phyloP scores from a whole-genome alignment of 2,113 vertebrate species.

The Micronycteris hirsuta region DNA sequence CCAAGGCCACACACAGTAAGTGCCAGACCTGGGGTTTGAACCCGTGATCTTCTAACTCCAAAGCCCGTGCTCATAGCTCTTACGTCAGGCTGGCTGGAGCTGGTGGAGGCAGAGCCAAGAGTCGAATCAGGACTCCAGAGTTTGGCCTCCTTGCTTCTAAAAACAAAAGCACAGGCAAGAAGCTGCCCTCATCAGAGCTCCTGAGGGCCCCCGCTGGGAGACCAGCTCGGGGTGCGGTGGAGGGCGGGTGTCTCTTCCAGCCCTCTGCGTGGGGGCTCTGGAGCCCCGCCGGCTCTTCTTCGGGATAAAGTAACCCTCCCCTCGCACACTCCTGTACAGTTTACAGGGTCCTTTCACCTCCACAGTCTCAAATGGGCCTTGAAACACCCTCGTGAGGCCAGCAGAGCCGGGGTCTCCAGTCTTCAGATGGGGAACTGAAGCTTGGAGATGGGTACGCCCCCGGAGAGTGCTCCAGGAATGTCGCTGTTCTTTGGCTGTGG shows the following conservation, averaged over 20 bases:
- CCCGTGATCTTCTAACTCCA: not conserved
- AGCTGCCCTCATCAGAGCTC: not conserved
- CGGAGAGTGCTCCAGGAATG: not conserved
- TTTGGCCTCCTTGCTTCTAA: not conserved
- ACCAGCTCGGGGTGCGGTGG: not conserved
- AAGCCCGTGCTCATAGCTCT: not conserved
- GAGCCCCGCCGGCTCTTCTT: not conserved
- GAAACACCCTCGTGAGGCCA: rapidly evolving
- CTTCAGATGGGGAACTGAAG: not conserved
- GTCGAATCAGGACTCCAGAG: not conserved
- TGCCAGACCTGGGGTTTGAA: not conserved
- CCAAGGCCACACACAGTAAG: not conserved
- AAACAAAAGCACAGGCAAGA: not conserved
- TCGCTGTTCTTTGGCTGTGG: not conserved
- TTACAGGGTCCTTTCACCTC: not conserved
- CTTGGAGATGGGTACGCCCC: no score
- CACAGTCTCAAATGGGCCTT: not conserved
- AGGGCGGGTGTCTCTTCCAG: not conserved
- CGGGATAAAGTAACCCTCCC: not conserved
- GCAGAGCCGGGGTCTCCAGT: not conserved
- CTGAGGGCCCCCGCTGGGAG: not conserved
- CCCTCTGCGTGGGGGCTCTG: not conserved
- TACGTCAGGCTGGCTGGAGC: not conserved
- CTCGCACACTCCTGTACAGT: not conserved
- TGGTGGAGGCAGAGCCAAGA: not conserved